Conservation (phyloP, 2,888 invertebrate species). For the Polylopha cassiicola region DNA sequence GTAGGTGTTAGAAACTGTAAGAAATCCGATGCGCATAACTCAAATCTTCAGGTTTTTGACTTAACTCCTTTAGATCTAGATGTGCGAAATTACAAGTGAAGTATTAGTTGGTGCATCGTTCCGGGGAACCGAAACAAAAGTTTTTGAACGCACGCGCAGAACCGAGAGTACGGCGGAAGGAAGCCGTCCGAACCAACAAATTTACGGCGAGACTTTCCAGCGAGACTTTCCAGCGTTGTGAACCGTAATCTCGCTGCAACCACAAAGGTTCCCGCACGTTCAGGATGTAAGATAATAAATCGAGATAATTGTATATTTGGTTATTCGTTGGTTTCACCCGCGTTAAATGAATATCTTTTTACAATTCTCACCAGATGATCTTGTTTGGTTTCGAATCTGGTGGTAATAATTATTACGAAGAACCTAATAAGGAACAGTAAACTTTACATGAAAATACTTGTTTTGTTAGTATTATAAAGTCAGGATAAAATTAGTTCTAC, state of each 20-base stretch:
- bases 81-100: slow-evolving; percentile 10
- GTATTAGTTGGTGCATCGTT: slow-evolving; percentile 12
- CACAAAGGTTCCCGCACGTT: slow-evolving; percentile 9
- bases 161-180: slow-evolving; percentile 38
- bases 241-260: slow-evolving; percentile 12
- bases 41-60: too few species aligned
- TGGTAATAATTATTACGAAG: too few species aligned
- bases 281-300: slow-evolving; percentile 13
- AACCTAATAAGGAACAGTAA: too few species aligned
- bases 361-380: too few species aligned
- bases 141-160: slow-evolving; percentile 36
- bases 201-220: slow-evolving; percentile 53
- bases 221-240: slow-evolving; percentile 11
- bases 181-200: slow-evolving; percentile 48
- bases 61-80: too few species aligned
- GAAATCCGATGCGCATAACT: too few species aligned
- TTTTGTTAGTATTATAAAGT: too few species aligned
- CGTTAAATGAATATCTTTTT: too few species aligned
- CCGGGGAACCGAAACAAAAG: slow-evolving; percentile 20
- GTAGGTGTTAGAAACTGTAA: too few species aligned
- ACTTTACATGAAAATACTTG: too few species aligned
- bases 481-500: too few species aligned
- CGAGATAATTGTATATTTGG: slow-evolving; percentile 11
- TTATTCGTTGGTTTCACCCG: slow-evolving; percentile 10
- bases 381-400: too few species aligned